Evolutionary conservation across 2,888 invertebrate genomes (phyloP), one percentile per base, ranked within the genome.

Genomic region (Tachina fera): DNA sequence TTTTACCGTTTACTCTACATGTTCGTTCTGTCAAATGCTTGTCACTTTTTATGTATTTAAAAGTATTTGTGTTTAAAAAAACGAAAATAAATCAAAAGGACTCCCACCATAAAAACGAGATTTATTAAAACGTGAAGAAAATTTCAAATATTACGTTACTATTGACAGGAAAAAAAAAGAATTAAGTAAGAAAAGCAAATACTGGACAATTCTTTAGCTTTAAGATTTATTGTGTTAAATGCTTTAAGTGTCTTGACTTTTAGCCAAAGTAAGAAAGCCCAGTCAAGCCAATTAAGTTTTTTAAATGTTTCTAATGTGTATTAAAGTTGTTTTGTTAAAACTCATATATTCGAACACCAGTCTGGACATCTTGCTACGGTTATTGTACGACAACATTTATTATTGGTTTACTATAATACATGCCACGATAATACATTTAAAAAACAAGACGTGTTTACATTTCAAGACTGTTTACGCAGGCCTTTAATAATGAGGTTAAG

Each of bases 11-110:
- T 77, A 83, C 67, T 74, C 77, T 51, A 53, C 77, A 83, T 83
- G 77, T 83, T 83, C 60, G 60, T 47, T n/a, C 77, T 77, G 83
- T 83, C 83, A 83, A 83, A 83, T 78, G 83, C 83, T 83, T 83
- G 83, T 83, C 83, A 78, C 58, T 77, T 83, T 74, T 83, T 83
- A 72, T 83, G 43, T 8, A 22, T 19, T 80, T 67, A 65, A 80
- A 49, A 43, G 13, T 16, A 39, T 22, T 4, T 31, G 31, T n/a
- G n/a, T 16, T n/a, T 58, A 45, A 22, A 72, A 49, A 39, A 80
- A 58, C 0, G 9, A 11, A 13, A 41, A 49, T 3, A 13, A 14
- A 49, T 58, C 39, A 19, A 45, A 75, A 75, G 61, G 61, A 75
- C 81, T 61, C 68, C 68, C 81, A 63, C 81, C 68, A 75, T 39